Conservation (phyloP, 2,888 invertebrate genomes). For the Pomacea canaliculata region DNA sequence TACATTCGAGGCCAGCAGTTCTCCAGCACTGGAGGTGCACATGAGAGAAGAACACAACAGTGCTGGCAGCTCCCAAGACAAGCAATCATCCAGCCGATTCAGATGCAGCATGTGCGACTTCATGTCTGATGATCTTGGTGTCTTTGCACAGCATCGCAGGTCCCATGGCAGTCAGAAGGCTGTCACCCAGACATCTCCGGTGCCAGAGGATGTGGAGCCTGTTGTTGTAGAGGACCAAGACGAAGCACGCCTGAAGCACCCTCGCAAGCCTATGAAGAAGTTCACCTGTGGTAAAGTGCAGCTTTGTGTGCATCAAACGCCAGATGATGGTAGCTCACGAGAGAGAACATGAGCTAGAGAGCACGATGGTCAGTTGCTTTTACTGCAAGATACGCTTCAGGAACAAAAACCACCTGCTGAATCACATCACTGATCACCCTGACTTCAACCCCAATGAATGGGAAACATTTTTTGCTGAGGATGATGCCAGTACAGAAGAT, state of each 20-base stretch:
- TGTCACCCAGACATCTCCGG: constrained; percentile 30
- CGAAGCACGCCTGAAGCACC: constrained; percentile 37
- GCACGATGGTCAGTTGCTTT: constrained; percentile 50
- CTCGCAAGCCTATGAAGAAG: constrained; percentile 50
- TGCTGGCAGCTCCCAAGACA: constrained; percentile 17
- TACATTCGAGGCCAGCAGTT: constrained; percentile 50
- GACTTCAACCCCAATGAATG: constrained; percentile 56
- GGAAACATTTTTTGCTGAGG: constrained; percentile 36
- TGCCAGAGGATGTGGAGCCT: constrained; percentile 15
- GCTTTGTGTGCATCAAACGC: constrained; percentile 55
- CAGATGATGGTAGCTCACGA: constrained; percentile 52
- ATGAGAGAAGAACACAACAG: constrained; percentile 49
- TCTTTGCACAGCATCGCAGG: constrained; percentile 59
- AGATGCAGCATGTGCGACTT: constrained; percentile 62
- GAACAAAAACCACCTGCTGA: constrained; percentile 50
- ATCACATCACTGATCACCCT: constrained; percentile 57
- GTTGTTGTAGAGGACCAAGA: constrained; percentile 33
- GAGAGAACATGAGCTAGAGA: constrained; percentile 51
- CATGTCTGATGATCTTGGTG: constrained; percentile 55
- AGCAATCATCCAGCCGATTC: constrained; percentile 39
- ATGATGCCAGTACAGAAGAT: constrained; percentile 28
- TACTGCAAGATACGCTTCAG: constrained; percentile 59
- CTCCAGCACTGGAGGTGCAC: constrained; percentile 54
- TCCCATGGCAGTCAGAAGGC: background rate
- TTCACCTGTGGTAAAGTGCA: constrained; percentile 59